phyloP scores from a whole-genome alignment of 2,888 invertebrate species.

The Macaria liturata region DNA sequence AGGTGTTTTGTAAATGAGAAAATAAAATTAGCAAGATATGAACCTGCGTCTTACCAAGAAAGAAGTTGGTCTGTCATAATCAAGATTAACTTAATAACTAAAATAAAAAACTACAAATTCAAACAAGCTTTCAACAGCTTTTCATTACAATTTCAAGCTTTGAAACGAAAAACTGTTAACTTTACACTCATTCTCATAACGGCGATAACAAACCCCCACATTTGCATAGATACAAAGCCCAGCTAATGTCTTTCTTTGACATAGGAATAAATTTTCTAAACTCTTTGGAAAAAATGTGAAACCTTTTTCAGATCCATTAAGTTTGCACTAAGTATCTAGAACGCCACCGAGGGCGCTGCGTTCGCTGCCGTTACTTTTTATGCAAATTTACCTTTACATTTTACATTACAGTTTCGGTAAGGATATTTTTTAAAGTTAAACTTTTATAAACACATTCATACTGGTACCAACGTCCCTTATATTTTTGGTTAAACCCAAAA shows the following conservation, averaged over 20 bases:
- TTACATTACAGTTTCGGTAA: conserved; percentile 1
- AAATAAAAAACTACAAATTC: too few species aligned
- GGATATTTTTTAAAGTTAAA: background rate
- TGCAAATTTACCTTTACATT: conserved; percentile 12
- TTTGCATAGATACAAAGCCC: conserved; percentile 7
- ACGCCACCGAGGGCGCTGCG: conserved; percentile 13
- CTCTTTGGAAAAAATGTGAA: conserved; percentile 13
- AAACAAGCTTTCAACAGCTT: too few species aligned
- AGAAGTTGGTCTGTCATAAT: too few species aligned
- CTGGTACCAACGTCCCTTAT: too few species aligned
- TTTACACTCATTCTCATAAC: background rate
- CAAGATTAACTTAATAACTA: too few species aligned
- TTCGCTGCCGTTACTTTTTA: conserved; percentile 17
- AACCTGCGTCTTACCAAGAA: too few species aligned
- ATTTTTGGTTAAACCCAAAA: too few species aligned
- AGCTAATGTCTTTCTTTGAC: conserved; percentile 9
- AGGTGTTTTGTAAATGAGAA: too few species aligned
- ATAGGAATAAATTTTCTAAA: conserved; percentile 12
- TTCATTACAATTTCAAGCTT: too few species aligned
- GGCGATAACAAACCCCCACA: background rate
- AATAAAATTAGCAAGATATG: too few species aligned
- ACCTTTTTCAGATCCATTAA: conserved; percentile 17
- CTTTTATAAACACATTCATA: too few species aligned
- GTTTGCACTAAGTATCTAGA: conserved; percentile 19
- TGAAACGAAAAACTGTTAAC: too few species aligned